Conservation (phyloP, 2,113 vertebrate species). For the Plestiodon gilberti region DNA sequence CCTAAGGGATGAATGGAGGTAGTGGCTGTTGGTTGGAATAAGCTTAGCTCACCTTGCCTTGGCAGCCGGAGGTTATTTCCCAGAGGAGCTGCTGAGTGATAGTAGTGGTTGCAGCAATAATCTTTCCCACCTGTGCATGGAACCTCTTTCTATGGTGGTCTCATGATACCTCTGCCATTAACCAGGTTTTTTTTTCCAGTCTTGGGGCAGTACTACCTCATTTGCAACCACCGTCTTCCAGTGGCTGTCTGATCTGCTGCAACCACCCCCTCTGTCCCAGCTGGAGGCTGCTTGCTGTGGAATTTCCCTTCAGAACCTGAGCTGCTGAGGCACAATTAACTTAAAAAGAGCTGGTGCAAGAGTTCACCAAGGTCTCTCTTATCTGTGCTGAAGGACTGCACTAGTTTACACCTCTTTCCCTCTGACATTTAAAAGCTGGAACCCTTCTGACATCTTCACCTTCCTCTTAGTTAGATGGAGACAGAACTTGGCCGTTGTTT, state of each 20-base stretch:
- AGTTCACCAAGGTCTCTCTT: constrained; percentile 13
- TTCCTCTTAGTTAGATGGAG: constrained; percentile 4
- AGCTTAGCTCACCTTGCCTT: background rate
- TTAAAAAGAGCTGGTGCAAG: constrained; percentile 2
- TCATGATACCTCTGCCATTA: background rate
- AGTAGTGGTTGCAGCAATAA: background rate
- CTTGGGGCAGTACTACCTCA: constrained; percentile 3
- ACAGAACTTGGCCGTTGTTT: background rate
- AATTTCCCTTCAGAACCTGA: constrained; percentile 26
- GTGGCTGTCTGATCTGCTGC: constrained; percentile 8
- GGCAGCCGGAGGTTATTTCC: background rate
- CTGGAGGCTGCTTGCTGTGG: constrained; percentile 13
- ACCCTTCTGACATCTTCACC: background rate
- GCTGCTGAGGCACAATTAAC: background rate
- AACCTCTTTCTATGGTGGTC: constrained; percentile 10
- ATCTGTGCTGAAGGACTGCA: background rate
- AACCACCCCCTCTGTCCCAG: constrained; percentile 6
- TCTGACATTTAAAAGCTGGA: constrained; percentile 22
- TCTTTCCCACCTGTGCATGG: constrained; percentile 6
- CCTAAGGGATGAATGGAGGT: background rate
- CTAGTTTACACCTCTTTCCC: background rate
- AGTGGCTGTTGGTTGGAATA: background rate
- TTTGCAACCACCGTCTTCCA: constrained; percentile 10
- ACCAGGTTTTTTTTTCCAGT: background rate
- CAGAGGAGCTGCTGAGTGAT: background rate